phyloP scores from a whole-genome alignment of 2,797 vertebrate genomes.

The Onychomys leucogaster region DNA sequence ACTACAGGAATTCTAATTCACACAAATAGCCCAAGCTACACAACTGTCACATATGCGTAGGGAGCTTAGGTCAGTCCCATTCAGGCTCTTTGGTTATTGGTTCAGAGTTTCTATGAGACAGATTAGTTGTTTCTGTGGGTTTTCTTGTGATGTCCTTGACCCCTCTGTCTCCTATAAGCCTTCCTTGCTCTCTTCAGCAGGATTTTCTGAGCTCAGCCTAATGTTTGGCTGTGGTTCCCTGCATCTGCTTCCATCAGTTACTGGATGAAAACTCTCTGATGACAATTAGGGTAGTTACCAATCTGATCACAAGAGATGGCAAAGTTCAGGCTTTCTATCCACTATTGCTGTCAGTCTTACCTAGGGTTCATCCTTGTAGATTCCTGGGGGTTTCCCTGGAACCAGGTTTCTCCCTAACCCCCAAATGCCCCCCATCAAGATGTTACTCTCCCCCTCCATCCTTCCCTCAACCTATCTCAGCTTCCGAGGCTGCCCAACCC shows the following conservation, averaged over 20 bases:
- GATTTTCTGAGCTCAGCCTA: background rate
- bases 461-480: too few relatives aligned
- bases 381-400: too few relatives aligned
- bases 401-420: too few relatives aligned
- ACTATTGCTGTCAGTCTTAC: background rate
- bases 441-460: too few relatives aligned
- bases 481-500: too few relatives aligned
- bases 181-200: background rate
- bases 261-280: background rate
- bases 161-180: background rate
- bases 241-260: background rate
- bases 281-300: background rate
- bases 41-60: background rate
- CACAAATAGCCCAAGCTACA: background rate
- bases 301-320: background rate
- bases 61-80: background rate
- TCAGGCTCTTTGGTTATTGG: background rate
- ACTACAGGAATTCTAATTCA: background rate
- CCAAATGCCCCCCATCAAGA: too few relatives aligned
- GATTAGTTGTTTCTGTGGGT: background rate
- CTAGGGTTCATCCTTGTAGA: background rate
- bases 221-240: background rate
- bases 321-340: background rate
- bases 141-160: background rate
- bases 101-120: background rate